A percentile compares a stretch with the other conserved stretches of the same genome.
phyloP scores from a whole-genome alignment of 2,888 invertebrate species.

The Abrostola triplasia region DNA sequence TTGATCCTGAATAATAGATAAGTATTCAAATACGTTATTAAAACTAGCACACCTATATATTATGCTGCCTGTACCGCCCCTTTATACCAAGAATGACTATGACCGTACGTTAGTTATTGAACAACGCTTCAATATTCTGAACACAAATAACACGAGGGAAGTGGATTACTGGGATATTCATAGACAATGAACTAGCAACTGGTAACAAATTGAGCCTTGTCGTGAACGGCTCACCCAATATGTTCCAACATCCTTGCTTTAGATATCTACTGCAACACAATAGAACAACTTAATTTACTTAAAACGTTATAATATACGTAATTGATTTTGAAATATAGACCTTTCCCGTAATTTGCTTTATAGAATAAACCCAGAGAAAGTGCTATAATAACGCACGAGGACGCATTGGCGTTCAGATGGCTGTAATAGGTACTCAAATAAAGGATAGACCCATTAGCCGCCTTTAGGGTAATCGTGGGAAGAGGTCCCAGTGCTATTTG shows the following conservation, averaged over 20 bases:
- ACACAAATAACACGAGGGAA: conserved; percentile 14
- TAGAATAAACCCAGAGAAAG: neutral
- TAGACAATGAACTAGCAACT: conserved; percentile 8
- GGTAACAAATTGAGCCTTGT: conserved; percentile 3
- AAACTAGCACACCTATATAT: conserved; percentile 25
- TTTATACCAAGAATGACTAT: conserved; percentile 26
- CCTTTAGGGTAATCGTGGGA: neutral
- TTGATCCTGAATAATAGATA: conserved; percentile 46
- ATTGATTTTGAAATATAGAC: neutral
- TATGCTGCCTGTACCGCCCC: conserved; percentile 25
- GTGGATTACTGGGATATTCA: conserved; percentile 24
- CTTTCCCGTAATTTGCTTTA: neutral
- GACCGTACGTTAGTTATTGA: conserved; percentile 33
- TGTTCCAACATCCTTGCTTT: neutral
- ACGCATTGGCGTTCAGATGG: neutral
- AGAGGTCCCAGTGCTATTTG: conserved; percentile 1
- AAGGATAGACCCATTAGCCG: conserved; percentile 1
- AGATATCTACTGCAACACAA: neutral
- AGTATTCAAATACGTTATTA: conserved; percentile 19
- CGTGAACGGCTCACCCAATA: neutral
- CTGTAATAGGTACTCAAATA: conserved; percentile 2
- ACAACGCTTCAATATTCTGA: conserved; percentile 26
- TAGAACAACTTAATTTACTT: neutral
- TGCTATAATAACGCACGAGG: neutral
- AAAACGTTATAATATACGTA: neutral